A percentile compares a stretch with the other conserved stretches of the same genome.
These are phyloP conservation scores for Stenolophus ochropezus DNA, from an alignment of 2,888 invertebrate species.

Conservation along the genomic window DNA sequence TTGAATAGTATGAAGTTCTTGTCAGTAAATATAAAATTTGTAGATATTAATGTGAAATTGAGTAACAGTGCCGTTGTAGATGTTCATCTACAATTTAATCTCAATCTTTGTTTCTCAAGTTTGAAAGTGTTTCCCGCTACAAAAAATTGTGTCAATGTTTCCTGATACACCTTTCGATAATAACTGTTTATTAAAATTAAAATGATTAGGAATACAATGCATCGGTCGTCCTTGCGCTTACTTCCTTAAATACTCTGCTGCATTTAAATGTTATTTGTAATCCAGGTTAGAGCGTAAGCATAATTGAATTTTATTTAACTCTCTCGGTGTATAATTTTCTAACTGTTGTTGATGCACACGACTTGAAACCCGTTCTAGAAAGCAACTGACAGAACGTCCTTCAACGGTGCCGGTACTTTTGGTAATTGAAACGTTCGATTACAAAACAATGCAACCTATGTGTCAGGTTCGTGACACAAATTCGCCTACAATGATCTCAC, in stretches of 20 bases:
- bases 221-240: slow-evolving; percentile 16
- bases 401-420: slow-evolving; percentile 56
- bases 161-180: background rate
- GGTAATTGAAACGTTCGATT: slow-evolving; percentile 64
- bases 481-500: slow-evolving; percentile 26
- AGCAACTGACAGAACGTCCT: slow-evolving; percentile 30
- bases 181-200: slow-evolving; percentile 24
- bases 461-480: slow-evolving; percentile 54
- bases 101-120: background rate
- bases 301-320: slow-evolving; percentile 14
- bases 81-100: background rate
- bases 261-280: slow-evolving; percentile 18
- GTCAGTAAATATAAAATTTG: too few species aligned
- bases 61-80: too few species aligned
- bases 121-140: background rate
- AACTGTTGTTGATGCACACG: slow-evolving; percentile 33
- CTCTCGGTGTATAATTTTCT: slow-evolving; percentile 21
- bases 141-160: slow-evolving; percentile 10
- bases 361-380: slow-evolving; percentile 39
- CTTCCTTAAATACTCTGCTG: slow-evolving; percentile 21
- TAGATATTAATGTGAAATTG: too few species aligned
- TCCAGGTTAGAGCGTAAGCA: background rate
- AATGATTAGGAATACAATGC: slow-evolving; percentile 27
- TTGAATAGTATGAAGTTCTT: too few species aligned
- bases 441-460: slow-evolving; percentile 60